Conservation (phyloP, 2,888 invertebrate species). For the Pseudococcus viburni region DNA sequence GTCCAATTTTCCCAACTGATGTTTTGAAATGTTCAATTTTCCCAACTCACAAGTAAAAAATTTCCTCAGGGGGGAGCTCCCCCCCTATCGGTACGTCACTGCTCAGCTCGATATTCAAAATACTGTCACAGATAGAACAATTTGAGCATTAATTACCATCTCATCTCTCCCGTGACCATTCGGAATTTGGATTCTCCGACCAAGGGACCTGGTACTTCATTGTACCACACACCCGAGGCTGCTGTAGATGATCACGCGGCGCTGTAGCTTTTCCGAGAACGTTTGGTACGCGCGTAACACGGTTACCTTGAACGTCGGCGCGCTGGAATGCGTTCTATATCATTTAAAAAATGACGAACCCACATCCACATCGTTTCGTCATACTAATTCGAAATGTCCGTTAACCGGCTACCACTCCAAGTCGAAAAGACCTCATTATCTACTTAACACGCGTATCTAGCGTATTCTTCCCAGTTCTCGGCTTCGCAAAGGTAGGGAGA, state of each 20-base stretch:
- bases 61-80: too few relatives aligned
- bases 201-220: too few relatives aligned
- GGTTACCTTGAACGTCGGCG: constrained; percentile 47
- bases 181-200: too few relatives aligned
- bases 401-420: constrained; percentile 11
- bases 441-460: constrained; percentile 10
- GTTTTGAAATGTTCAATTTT: too few relatives aligned
- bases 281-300: constrained; percentile 33
- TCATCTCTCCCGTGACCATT: too few relatives aligned
- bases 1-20: too few relatives aligned
- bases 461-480: neutral
- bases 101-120: too few relatives aligned
- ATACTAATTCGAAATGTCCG: constrained; percentile 48
- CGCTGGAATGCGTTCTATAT: constrained; percentile 34
- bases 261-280: constrained; percentile 29
- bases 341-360: constrained; percentile 17
- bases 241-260: neutral
- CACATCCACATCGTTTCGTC: constrained; percentile 38
- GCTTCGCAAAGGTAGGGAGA: neutral
- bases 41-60: too few relatives aligned
- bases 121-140: too few relatives aligned
- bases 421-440: constrained; percentile 37
- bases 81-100: too few relatives aligned
- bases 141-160: too few relatives aligned
- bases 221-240: neutral